Base-by-base conservation (phyloP, 2,797 vertebrate genomes). In the Argentina silus region DNA sequence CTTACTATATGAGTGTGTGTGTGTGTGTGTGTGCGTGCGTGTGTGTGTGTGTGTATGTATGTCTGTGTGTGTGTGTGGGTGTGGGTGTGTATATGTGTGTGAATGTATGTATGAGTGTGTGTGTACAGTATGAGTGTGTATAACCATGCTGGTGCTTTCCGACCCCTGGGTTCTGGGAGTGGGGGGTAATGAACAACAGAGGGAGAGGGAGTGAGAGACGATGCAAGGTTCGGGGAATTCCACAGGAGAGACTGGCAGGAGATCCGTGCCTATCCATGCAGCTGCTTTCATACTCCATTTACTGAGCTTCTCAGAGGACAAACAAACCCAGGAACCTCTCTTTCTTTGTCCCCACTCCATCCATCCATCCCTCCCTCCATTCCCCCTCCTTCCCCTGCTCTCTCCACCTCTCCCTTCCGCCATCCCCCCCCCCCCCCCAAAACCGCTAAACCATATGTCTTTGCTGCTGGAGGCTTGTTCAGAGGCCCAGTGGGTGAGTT, bases 391-490 rank as follows among this genome's bases (percentile, higher is more conserved):
- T 7, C 17, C 42, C 59, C 12, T 48, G 60, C 57, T 81, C 80
- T 68, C 56, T 68, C 19, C 59, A 17, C 23, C 57, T 21, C 47
- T 63, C 68, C 70, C 80, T 21, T 19, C 60, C 62, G 59, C 72
- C 79, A 82, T 86, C 77, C 15, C 70, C 64, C 73, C 48, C 8
- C 8, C 4, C 5, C 53, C 71, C 80, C 59, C 48, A 67, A 73
- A 84, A 83, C 79, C 79, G 2, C 80, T 21, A 14, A 77, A 73
- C 78, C 79, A 81, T 80, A 76, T 81, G 78, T 80, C 76, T 72
- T 0, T 65, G 70, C 77, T 69, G 73, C 67, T 53, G 67, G 50
- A 68, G 70, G 77, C 55, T 74, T 81, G 48, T 72, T 77, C 67
- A 67, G 79, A 81, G 81, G 85, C 75, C 76, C 43, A 57, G 42